Conservation (phyloP, 2,888 invertebrate species). For the Elmis aenea region DNA sequence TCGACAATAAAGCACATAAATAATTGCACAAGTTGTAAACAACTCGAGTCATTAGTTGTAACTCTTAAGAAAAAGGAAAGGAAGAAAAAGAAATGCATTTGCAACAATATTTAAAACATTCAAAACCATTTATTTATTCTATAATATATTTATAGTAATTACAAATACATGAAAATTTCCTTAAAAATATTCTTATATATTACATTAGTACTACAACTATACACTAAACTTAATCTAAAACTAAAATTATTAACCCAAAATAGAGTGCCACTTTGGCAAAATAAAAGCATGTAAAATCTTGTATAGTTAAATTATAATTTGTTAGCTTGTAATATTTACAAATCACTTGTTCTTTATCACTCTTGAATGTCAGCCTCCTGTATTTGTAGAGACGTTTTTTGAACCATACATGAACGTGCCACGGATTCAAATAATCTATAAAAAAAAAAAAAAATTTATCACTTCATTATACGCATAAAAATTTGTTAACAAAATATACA, state of each 20-base stretch:
- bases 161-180: conserved; percentile 45
- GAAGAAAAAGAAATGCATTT: no score
- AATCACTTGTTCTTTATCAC: conserved; percentile 44
- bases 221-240: conserved; percentile 30
- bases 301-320: conserved; percentile 9
- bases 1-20: no score
- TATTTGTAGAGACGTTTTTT: conserved; percentile 64
- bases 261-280: conserved; percentile 12
- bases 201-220: conserved; percentile 38
- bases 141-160: conserved; percentile 43
- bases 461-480: conserved; percentile 1
- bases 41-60: no score
- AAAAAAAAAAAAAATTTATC: conserved; percentile 27
- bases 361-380: conserved; percentile 64
- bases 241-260: conserved; percentile 25
- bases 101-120: conserved; percentile 45
- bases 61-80: no score
- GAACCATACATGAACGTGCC: conserved; percentile 90
- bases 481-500: not conserved
- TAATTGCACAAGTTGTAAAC: no score
- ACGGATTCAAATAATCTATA: conserved; percentile 91
- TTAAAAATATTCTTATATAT: conserved; percentile 44
- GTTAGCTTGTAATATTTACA: conserved; percentile 14
- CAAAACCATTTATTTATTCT: conserved; percentile 46
- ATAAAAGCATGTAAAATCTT: conserved; percentile 12